A percentile compares a stretch with the other conserved stretches of the same genome.
Evolutionary conservation across 2,888 invertebrate species (phyloP).

Genomic region (Ophion costatus): DNA sequence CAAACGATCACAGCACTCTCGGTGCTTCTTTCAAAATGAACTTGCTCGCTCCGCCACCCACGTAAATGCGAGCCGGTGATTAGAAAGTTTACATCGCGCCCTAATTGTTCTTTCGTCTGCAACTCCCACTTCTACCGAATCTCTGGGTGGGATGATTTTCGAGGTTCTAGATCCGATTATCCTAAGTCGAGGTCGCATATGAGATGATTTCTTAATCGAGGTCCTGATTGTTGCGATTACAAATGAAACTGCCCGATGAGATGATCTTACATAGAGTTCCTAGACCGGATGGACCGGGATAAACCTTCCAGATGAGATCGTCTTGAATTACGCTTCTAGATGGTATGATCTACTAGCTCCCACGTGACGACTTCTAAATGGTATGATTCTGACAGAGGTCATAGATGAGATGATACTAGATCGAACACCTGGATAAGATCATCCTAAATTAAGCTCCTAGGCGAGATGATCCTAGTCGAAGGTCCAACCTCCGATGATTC

Average conservation of each 20-base stretch:
- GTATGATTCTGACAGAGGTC: no score
- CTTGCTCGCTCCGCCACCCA: constrained; percentile 33
- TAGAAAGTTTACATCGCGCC: constrained; percentile 52
- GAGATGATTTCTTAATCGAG: neutral
- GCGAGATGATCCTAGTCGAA: no score
- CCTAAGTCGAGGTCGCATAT: neutral
- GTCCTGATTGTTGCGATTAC: neutral
- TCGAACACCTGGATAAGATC: no score
- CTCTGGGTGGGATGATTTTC: neutral
- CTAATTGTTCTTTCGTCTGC: constrained; percentile 54
- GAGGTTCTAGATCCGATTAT: neutral
- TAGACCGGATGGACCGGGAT: neutral
- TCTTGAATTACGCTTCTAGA: neutral
- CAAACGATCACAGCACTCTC: constrained; percentile 49
- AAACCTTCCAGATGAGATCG: neutral
- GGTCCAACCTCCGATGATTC: no score
- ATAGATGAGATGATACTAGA: no score
- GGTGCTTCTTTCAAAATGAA: constrained; percentile 4
- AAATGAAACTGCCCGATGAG: neutral
- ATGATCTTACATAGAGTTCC: neutral
- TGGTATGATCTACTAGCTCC: neutral
- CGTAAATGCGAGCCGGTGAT: constrained; percentile 38
- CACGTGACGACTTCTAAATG: no score
- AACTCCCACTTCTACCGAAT: neutral
- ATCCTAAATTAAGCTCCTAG: no score